Percentiles rank a stretch among this genome's conserved stretches.
These are phyloP conservation scores for Mobula birostris DNA, from an alignment of 2,113 vertebrate species.

Conservation along the genomic window DNA sequence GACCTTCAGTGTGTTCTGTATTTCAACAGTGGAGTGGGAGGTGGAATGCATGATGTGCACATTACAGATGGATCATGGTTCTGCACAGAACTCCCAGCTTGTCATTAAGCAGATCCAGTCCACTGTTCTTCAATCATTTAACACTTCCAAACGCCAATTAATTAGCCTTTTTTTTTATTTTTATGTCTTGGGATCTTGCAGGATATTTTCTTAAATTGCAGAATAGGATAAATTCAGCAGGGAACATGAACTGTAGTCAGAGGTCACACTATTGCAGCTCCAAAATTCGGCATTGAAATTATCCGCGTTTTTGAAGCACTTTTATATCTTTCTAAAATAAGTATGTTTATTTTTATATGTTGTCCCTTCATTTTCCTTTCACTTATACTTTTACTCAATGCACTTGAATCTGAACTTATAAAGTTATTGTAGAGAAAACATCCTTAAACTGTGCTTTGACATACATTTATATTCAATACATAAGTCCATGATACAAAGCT, in stretches of 20 bases:
- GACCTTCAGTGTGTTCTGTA: no score
- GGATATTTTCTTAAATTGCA: background rate
- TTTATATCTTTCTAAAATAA: background rate
- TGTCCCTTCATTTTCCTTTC: background rate
- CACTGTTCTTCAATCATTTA: background rate
- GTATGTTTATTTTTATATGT: background rate
- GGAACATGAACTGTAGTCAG: background rate
- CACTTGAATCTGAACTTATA: background rate
- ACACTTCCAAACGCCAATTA: background rate
- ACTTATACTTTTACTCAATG: background rate
- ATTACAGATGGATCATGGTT: no score
- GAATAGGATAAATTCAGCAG: background rate
- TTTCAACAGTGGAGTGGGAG: no score
- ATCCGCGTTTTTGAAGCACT: background rate
- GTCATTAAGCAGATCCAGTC: no score
- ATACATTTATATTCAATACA: no score
- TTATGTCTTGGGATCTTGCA: background rate
- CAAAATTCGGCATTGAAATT: background rate
- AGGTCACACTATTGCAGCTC: background rate
- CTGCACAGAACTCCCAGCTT: no score
- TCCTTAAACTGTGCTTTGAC: background rate
- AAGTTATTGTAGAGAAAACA: background rate
- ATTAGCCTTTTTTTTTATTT: background rate
- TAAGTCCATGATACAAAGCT: background rate
- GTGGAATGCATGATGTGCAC: no score